phyloP scores from a whole-genome alignment of 2,113 vertebrate species.

The Vulpes lagopus region DNA sequence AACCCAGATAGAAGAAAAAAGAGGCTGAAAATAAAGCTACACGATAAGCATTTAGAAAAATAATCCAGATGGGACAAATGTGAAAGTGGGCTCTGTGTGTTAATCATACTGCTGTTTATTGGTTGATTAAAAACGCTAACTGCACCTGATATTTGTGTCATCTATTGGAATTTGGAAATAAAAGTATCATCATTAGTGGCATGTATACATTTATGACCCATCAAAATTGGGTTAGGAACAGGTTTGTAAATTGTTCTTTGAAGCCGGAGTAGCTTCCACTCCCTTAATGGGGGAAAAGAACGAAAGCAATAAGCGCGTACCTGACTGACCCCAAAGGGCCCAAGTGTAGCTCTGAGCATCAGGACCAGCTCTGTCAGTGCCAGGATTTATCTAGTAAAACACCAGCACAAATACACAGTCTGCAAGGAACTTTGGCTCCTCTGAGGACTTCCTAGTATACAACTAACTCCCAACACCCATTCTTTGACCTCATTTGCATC shows the following conservation, averaged over 20 bases:
- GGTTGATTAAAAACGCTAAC: constrained; percentile 7
- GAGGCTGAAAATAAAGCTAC: constrained; percentile 26
- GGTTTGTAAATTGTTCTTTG: background rate
- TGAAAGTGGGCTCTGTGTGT: background rate
- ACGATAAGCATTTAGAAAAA: background rate
- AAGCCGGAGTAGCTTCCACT: background rate
- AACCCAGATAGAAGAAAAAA: constrained; percentile 4
- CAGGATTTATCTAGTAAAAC: background rate
- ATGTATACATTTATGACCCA: background rate
- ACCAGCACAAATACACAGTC: background rate
- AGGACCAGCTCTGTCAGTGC: background rate
- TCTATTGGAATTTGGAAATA: constrained; percentile 35
- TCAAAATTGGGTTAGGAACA: background rate
- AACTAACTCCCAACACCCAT: background rate
- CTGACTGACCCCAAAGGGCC: background rate
- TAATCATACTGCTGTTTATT: background rate
- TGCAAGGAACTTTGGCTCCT: background rate
- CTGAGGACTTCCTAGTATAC: background rate
- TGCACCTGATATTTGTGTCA: background rate
- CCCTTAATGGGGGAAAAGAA: background rate
- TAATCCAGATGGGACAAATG: background rate
- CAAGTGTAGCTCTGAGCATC: background rate
- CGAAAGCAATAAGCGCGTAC: no score
- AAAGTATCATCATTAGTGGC: background rate
- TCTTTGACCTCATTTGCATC: background rate